Evolutionary conservation across 2,888 invertebrate species (phyloP), one percentile per base, ranked within the genome.

Genomic region (Augochlorella aurata): DNA sequence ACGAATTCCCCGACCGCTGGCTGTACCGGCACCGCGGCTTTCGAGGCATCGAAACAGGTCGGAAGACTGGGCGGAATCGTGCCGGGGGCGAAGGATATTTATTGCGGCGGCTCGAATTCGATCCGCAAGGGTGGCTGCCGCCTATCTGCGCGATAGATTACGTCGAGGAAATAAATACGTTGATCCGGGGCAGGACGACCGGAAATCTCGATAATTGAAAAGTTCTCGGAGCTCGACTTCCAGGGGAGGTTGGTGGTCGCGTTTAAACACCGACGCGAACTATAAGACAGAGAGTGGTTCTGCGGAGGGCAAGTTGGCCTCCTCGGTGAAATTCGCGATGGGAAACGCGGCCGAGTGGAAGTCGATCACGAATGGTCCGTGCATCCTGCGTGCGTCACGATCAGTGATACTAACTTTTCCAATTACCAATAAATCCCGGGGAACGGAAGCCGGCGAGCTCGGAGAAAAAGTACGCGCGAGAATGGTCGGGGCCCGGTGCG

Each of bases 371-470:
- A 72, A 71, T 29, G 47, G 74, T 10, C n/a, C 67, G 45, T 44
- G 74, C 24, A 67, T 79, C 65, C 77, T 66, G 77, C 52, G 76
- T 77, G 68, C 67, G 72, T 73, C 65, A 38, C 38, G 70, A 70
- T 70, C 63, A 29, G 47, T 47, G 78, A 77, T 71, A 72, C 66
- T 68, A 81, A 81, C 73, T 81, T 81, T 79, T 50, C 79, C 79
- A 74, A 74, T 69, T 81, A 69, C 49, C 74, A 49, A 74, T 79
- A 81, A 74, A 79, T 79, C 70, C 70, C 38, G 44, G n/a, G 4
- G 12, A 78, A 68, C 77, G 79, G 77, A 61, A 79, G 58, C 52
- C 58, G 77, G 72, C 21, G 67, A 29, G 47, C 78, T 12, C 7
- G 61, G 24, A 2, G 45, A 50, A 80, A 77, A 58, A 76, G 77